Evolutionary conservation across 1,140 invertebrate genomes (phyloP).

Genomic region (Neoseiulus cucumeris): DNA sequence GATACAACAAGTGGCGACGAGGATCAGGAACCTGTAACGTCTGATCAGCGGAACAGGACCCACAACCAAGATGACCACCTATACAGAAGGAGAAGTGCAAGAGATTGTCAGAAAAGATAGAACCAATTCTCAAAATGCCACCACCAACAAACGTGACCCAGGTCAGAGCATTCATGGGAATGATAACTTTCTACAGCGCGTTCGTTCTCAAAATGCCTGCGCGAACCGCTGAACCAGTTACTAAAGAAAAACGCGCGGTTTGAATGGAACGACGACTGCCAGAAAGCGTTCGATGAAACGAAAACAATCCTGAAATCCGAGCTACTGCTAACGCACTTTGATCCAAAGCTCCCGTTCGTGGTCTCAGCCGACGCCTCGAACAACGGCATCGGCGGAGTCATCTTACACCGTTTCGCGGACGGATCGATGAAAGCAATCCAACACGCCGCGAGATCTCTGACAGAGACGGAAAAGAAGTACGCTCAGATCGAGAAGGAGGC

Average conservation of each 20-base stretch:
- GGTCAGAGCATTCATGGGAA: no score
- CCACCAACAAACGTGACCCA: no score
- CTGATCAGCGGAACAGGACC: no score
- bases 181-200: background rate
- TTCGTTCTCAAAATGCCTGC: background rate
- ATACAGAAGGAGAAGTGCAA: no score
- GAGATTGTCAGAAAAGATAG: no score
- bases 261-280: background rate
- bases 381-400: background rate
- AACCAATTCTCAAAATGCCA: no score
- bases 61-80: no score
- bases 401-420: background rate
- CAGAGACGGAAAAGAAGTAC: constrained; percentile 30
- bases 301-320: background rate
- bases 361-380: background rate
- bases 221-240: background rate
- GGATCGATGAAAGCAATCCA: background rate
- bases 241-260: background rate
- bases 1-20: no score
- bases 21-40: no score
- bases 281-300: background rate
- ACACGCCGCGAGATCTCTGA: constrained; percentile 21
- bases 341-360: no score
- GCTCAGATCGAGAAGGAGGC: constrained; percentile 35
- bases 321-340: background rate